A percentile compares a stretch with the other conserved stretches of the same genome.
Evolutionary conservation across 1,140 invertebrate species (phyloP).

Genomic region (Tetramorium parvispinum): DNA sequence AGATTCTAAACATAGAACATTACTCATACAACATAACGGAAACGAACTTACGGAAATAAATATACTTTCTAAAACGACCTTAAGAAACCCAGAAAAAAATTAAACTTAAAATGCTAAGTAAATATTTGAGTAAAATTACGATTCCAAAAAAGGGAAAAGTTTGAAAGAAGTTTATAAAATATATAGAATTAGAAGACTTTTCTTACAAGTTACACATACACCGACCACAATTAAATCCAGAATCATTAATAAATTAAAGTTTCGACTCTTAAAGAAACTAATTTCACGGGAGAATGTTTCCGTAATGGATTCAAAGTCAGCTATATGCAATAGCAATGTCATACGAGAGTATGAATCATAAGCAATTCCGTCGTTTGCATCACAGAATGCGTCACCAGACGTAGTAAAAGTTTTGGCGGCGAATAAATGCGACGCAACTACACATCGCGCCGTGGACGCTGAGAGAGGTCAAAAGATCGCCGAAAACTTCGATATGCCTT

Average conservation of each 20-base stretch:
- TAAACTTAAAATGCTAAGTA: neutral
- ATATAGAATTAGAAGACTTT: neutral
- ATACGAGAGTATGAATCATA: neutral
- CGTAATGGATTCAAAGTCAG: neutral
- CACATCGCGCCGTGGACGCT: constrained; percentile 90
- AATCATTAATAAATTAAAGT: neutral
- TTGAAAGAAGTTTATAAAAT: neutral
- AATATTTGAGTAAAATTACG: neutral
- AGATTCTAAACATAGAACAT: constrained; percentile 28
- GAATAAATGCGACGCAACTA: constrained; percentile 93
- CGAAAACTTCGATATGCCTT: constrained; percentile 96
- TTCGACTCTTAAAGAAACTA: neutral
- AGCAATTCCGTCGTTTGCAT: constrained; percentile 69
- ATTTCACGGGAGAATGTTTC: neutral
- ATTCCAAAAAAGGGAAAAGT: neutral
- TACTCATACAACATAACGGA: neutral
- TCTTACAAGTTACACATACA: neutral
- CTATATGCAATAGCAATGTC: constrained; percentile 3
- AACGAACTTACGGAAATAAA: neutral
- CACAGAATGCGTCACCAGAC: constrained; percentile 93
- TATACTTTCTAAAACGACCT: constrained; percentile 2
- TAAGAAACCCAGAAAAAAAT: neutral
- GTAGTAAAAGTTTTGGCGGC: constrained; percentile 94
- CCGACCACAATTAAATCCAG: neutral
- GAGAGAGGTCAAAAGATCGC: constrained; percentile 94